Conservation (phyloP, 2,797 vertebrate species). For the Gephyroberyx darwinii region DNA sequence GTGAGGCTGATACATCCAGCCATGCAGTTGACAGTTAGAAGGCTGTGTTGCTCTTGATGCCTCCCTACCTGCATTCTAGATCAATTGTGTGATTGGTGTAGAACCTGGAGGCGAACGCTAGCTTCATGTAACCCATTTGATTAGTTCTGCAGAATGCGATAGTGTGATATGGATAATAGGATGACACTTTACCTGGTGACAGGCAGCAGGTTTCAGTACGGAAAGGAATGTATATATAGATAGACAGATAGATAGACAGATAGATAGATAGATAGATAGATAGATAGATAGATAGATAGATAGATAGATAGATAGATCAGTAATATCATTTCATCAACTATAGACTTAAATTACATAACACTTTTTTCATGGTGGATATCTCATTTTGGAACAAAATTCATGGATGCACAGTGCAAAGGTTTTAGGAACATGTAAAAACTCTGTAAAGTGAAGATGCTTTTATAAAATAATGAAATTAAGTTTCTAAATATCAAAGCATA, state of each 20-base stretch:
- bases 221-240: conserved; percentile 9
- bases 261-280: background rate
- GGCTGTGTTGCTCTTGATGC: conserved; percentile 47
- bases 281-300: no score
- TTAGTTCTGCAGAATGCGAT: conserved; percentile 19
- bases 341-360: no score
- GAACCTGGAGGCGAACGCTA: conserved; percentile 43
- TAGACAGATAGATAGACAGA: background rate
- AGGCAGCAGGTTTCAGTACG: conserved; percentile 26
- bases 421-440: no score
- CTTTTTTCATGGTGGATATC: no score
- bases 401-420: no score
- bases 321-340: no score
- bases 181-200: conserved; percentile 21
- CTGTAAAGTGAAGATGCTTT: no score
- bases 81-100: conserved; percentile 64
- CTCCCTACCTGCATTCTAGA: conserved; percentile 57
- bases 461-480: no score
- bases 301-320: no score
- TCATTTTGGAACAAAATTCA: no score
- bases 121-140: conserved; percentile 33
- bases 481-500: no score
- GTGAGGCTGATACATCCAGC: conserved; percentile 55
- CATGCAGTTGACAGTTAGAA: conserved; percentile 62
- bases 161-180: conserved; percentile 38